Base-by-base conservation (phyloP, 2,113 vertebrate genomes). In the Hemiprocne comata region DNA sequence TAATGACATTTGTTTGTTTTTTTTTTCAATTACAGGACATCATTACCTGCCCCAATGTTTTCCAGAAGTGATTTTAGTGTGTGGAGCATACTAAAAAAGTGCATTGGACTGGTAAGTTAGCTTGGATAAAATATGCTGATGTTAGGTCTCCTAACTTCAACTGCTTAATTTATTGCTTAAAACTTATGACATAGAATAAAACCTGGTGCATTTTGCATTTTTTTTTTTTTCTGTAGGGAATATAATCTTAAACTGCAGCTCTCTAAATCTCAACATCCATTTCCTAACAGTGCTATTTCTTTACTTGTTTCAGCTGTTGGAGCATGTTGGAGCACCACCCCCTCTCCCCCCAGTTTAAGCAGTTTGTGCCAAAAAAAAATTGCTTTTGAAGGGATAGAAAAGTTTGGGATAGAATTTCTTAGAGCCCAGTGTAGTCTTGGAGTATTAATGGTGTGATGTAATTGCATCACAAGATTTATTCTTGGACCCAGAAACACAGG, bases 11-110 rank as follows among this genome's bases (percentile, higher is more conserved):
- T 61, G 9, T 7, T 29, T 86, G 51, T 31, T 85, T 61, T 86
- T 55, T 31, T 85, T 61, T 61, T 36, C 55, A 10, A 33, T 96
- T 94, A 50, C 96, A 99, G 99, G 97, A 98, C 98, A 6, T 95
- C 98, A 5, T 96, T 99, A 94, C 99, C 99, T 34, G 99, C 99
- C 20, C 98, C 98, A 8, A 99, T 99, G 99, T 99, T 99, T 97
- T 98, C 98, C 89, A 98, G 99, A 96, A 99, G 98, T 72, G 98
- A 99, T 80, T 98, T 99, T 97, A 99, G 99, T 64, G 96, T 99
- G 70, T 99, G 99, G 99, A 98, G 98, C 87, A 99, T 99, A 94
- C 98, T 99, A 84, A 99, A 99, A 94, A 99, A 99, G 92, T 99
- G 99, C 94, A 99, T 99, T 38, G 99, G 99, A 95, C 95, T 99